Base-by-base conservation (phyloP, 1,140 invertebrate species). In the Conus betulinus region DNA sequence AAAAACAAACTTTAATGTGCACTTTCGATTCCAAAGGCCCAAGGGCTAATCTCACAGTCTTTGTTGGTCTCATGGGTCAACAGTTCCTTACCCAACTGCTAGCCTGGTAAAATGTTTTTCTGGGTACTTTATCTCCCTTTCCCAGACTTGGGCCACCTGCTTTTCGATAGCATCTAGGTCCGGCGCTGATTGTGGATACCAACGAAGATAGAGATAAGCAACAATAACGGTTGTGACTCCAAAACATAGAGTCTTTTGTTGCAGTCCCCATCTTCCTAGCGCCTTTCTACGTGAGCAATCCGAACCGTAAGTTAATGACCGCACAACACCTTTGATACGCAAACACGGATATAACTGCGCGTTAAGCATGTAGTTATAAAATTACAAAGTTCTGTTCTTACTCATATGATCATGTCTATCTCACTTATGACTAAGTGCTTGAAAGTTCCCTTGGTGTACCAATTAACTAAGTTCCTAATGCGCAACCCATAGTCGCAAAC, bases 81-180 rank as follows among this genome's bases (percentile, higher is more conserved):
- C 39, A 39, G 39, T 84, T 81, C 87, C 93, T 90, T 93, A 96
- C 95, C 95, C 95, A 83, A 96, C 94, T 71, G 95, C 93, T 52
- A 95, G 90, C 89, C 93, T 93, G 51, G 92, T 90, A 90, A 96
- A 96, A 82, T 91, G 91, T 78, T 91, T 93, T 11, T 85, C 86
- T 57, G 95, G 95, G 60, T 92, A 89, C 63, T 90, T 90, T 87
- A 96, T 95, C 11, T 92, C 89, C 27, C 91, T 90, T 84, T 94
- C 89, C 95, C 95, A 96, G 5, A 94, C 92, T 15, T 93, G 87
- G 20, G 93, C 91, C 51, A 95, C 91, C 55, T 88, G 91, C 67
- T 93, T 91, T 83, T 95, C 95, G 25, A 84, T 84, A 3, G 82
- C 53, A 39, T 84, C 53, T 25, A 84, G 23, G n/a, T 84, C 79